phyloP scores from a whole-genome alignment of 2,113 vertebrate species.

The Oncorhynchus mykiss region DNA sequence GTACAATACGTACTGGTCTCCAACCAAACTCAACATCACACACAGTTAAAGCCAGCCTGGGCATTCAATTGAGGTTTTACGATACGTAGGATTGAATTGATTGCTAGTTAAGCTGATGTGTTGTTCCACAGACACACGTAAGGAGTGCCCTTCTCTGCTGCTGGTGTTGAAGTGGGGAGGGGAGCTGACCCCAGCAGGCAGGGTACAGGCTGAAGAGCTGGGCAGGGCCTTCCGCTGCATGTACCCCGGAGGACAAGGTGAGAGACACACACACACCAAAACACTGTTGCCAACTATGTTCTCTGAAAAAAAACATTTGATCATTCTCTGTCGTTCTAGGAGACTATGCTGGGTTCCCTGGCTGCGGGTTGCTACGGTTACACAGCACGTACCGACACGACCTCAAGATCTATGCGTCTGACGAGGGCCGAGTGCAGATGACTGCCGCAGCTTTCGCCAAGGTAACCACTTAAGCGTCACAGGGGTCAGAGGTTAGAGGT shows the following conservation, averaged over 20 bases:
- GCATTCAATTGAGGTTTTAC: no score
- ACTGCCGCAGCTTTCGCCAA: constrained; percentile 98
- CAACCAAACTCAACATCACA: no score
- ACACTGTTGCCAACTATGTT: no score
- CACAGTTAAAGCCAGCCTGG: no score
- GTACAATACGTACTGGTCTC: no score
- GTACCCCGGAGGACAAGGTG: constrained; percentile 98
- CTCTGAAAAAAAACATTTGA: no score
- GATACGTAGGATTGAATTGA: not conserved
- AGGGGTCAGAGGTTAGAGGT: not conserved
- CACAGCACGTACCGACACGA: constrained; percentile 98
- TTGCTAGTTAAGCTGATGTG: not conserved
- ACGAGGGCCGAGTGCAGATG: constrained; percentile 98
- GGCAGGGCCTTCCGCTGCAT: constrained; percentile 96
- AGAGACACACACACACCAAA: constrained; percentile 28
- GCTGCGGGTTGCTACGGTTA: constrained; percentile 91
- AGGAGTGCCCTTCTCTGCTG: constrained; percentile 83
- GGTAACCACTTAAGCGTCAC: constrained; percentile 64
- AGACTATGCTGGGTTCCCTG: constrained; percentile 97
- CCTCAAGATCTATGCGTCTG: constrained; percentile 97
- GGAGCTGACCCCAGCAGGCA: constrained; percentile 91
- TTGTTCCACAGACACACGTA: constrained; percentile 73
- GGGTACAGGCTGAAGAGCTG: constrained; percentile 95
- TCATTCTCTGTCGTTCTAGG: constrained; percentile 68
- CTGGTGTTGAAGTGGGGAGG: constrained; percentile 97